Conservation (phyloP, 2,113 vertebrate species). For the Oxyura jamaicensis region DNA sequence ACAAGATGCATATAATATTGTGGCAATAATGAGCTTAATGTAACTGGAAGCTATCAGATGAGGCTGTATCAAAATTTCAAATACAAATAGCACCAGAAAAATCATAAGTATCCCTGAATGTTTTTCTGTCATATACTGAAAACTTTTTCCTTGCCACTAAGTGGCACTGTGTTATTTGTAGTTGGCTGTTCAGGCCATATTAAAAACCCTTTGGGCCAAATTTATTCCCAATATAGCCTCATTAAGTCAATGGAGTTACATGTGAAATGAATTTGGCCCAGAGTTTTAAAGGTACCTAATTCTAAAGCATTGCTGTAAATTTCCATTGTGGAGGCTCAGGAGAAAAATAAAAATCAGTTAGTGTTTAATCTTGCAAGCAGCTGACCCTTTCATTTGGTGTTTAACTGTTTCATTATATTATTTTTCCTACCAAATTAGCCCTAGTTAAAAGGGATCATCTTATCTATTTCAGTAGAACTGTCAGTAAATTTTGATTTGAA, state of each 20-base stretch:
- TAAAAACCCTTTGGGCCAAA: conserved; percentile 58
- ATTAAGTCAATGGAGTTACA: not conserved
- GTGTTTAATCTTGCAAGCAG: conserved; percentile 42
- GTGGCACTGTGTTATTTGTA: conserved; percentile 72
- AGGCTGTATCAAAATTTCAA: conserved; percentile 69
- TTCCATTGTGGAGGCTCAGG: conserved; percentile 23
- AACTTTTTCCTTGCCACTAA: conserved; percentile 69
- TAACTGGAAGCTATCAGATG: conserved; percentile 76
- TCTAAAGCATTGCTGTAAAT: conserved; percentile 27
- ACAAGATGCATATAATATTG: conserved; percentile 73
- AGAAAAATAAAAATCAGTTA: conserved; percentile 15
- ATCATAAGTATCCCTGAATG: not conserved
- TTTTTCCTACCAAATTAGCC: conserved; percentile 74
- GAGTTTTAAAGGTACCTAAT: not conserved
- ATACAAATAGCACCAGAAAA: conserved; percentile 57
- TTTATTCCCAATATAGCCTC: not conserved
- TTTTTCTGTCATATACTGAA: conserved; percentile 14
- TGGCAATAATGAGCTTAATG: conserved; percentile 74
- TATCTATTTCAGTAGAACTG: conserved; percentile 60
- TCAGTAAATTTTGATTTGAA: conserved; percentile 70
- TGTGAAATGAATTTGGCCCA: conserved; percentile 9
- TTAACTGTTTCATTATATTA: conserved; percentile 70
- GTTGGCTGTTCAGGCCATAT: conserved; percentile 41
- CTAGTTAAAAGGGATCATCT: conserved; percentile 69
- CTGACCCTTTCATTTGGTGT: conserved; percentile 59